Base-by-base conservation (phyloP, 2,113 vertebrate species). In the Colistium nudipinnis region DNA sequence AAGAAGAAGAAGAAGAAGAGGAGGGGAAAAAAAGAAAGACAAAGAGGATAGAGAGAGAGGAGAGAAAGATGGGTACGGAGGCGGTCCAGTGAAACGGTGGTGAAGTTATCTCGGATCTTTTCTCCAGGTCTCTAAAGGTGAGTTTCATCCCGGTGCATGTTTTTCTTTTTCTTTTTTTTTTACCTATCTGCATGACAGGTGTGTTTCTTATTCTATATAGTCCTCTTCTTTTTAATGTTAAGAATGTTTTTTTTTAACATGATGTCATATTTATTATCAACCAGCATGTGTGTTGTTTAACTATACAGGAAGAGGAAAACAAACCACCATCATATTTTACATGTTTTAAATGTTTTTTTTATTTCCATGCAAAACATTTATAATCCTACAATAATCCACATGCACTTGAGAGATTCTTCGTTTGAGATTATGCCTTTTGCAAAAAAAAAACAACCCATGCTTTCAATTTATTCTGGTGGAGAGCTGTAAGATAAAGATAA, bases 41-140 rank as follows among this genome's bases (percentile, higher is more conserved):
- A 67, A 41, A 79, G 51, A 86, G 63, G 76, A 67, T 36, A 79
- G 51, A 86, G 63, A 77, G 74, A 76, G 83, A 47, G 74, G 74
- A 63, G 60, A 76, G 48, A 73, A 80, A 89, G 74, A 92, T 91
- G 90, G 89, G 80, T 87, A 83, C 87, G 73, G 83, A 84, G 80
- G 57, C 71, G 57, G 76, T 88, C 70, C 79, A 87, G 87, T 87
- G 53, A 78, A n/a, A 80, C 84, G 82, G 74, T 73, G 68, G 85
- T 52, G 88, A 92, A 92, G 88, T 90, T 90, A n/a, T 44, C 77
- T 83, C 76, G 71, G 78, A 82, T 88, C 88, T 80, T 83, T 78
- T 81, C 74, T 82, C 63, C 83, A 71, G 82, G 83, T 86, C 78
- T 67, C 33, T 77, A 60, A n/a, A 90, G 88, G 90, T 92, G 87